Percentiles rank a stretch among this genome's conserved stretches.
Evolutionary conservation across 2,113 vertebrate species (phyloP).

Genomic region (Eidolon helvum): DNA sequence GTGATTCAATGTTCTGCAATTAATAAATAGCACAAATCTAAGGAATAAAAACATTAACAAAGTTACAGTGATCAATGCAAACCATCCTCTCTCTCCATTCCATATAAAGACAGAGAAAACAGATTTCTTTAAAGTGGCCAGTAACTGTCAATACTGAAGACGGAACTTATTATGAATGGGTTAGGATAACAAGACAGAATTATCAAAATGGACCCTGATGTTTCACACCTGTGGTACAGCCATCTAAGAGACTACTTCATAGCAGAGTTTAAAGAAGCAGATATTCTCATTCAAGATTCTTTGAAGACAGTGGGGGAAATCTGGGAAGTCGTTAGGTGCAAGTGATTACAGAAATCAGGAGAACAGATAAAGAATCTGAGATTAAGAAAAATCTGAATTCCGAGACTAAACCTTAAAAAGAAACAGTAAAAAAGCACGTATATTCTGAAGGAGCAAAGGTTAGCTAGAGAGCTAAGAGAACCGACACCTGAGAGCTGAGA

Average conservation of each 20-base stretch:
- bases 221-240: background rate
- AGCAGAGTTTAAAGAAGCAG: background rate
- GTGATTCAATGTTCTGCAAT: background rate
- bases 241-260: background rate
- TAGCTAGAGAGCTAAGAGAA: background rate
- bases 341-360: conserved; percentile 1
- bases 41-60: background rate
- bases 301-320: conserved; percentile 61
- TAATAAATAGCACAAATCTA: background rate
- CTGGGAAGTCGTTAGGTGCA: conserved; percentile 46
- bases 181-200: background rate
- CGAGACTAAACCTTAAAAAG: background rate
- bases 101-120: background rate
- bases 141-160: background rate
- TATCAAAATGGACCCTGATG: background rate
- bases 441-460: conserved; percentile 56
- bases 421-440: background rate
- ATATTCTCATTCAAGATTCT: background rate
- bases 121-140: background rate
- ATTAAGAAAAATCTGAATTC: background rate
- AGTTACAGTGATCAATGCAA: conserved; percentile 8
- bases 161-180: background rate
- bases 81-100: background rate
- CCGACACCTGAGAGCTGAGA: conserved; percentile 13
- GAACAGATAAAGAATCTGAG: background rate